Evolutionary conservation across 2,888 invertebrate genomes (phyloP), one percentile per base, ranked within the genome.

Genomic region (Noctua janthina): DNA sequence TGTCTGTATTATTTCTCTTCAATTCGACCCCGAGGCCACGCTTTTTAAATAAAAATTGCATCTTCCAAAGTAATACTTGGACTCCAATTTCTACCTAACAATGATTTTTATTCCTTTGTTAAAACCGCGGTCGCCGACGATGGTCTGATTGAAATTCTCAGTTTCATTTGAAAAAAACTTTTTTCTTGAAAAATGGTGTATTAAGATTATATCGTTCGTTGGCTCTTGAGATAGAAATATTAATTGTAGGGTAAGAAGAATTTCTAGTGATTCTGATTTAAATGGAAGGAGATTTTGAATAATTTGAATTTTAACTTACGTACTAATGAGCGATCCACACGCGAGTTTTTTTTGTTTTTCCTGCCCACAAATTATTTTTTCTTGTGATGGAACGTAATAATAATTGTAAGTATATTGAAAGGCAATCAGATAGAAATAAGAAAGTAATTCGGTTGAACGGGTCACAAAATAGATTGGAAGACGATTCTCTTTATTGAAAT

Each of bases 121-220:
- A 85, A 87, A 88, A 86, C 84, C 81, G 81, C 70, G 79, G 78
- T 85, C 72, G 84, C 67, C 68, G 56, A 86, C 90, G 90, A 91
- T 91, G 92, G 91, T 86, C 83, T 91, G 93, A 94, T 93, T 93
- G 94, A 93, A 93, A 94, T 92, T 91, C 90, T 88, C 88, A 86
- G 87, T 90, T 87, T 88, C 81, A 84, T 79, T 75, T 80, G 78
- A 81, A 83, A 88, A 29, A 89, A 85, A 70, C 78, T 83, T 88
- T 79, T 72, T 87, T 85, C 73, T 66, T 15, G 56, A 78, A 76
- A 83, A 70, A 76, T 73, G 71, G 75, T 79, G 82, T 85, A 72
- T 90, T 82, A 71, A 87, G 81, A 90, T 86, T 85, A 89, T 89
- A 84, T 87, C 86, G 83, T 83, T 87, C 82, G 80, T 81, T 84